phyloP scores from a whole-genome alignment of 2,113 vertebrate species.

The Sapayoa aenigma region DNA sequence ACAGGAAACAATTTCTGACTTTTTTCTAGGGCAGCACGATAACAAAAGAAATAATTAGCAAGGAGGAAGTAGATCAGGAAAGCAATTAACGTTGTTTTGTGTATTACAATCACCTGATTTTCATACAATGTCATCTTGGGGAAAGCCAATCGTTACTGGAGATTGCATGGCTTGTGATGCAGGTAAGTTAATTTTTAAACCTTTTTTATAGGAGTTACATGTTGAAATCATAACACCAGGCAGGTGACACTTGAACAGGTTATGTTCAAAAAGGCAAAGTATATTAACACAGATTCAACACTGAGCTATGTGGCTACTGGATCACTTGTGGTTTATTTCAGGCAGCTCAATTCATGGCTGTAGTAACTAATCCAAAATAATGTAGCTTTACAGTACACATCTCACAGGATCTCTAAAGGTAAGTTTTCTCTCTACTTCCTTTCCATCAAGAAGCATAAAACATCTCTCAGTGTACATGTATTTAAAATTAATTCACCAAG shows the following conservation, averaged over 20 bases:
- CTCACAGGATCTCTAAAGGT: background rate
- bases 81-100: background rate
- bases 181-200: background rate
- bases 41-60: conserved; percentile 21
- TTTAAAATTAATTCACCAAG: background rate
- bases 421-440: background rate
- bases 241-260: background rate
- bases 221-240: background rate
- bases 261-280: background rate
- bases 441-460: background rate
- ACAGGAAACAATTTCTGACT: conserved; percentile 28
- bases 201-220: background rate
- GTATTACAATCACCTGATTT: background rate
- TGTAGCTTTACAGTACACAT: background rate
- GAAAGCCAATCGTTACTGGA: background rate
- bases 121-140: background rate
- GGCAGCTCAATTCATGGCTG: background rate
- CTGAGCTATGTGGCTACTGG: background rate
- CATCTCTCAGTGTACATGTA: background rate
- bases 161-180: background rate
- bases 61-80: background rate
- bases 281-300: background rate
- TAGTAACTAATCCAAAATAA: background rate
- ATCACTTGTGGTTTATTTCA: background rate
- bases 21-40: conserved; percentile 26